A percentile compares a stretch with the other conserved stretches of the same genome.
Conservation (phyloP, 2,113 vertebrate genomes). For the Miniopterus natalensis region DNA sequence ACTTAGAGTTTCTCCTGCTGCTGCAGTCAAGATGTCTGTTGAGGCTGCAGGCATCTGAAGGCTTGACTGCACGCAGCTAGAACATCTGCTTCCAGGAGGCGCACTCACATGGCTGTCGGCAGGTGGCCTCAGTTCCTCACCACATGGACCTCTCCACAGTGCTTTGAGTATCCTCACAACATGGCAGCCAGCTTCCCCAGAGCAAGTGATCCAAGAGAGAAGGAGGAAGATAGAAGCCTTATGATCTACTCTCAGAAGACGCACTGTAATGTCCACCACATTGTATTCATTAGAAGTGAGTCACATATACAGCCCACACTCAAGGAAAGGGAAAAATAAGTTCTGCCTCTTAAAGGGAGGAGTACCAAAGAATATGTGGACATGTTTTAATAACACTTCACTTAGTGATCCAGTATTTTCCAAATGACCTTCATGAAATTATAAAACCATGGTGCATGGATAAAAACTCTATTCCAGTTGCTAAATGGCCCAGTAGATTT, state of each 20-base stretch:
- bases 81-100: not conserved
- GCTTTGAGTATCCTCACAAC: not conserved
- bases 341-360: not conserved
- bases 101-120: not conserved
- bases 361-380: not conserved
- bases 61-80: not conserved
- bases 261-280: not conserved
- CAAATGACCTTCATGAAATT: not conserved
- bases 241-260: not conserved
- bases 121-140: not conserved
- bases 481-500: not conserved
- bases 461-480: not conserved
- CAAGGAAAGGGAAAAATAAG: not conserved
- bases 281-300: not conserved
- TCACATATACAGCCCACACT: not conserved
- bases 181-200: constrained; percentile 4
- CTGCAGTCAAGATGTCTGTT: not conserved
- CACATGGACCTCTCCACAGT: not conserved
- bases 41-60: not conserved
- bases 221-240: not conserved
- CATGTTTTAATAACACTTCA: not conserved
- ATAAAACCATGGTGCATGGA: not conserved
- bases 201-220: not conserved
- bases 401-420: not conserved
- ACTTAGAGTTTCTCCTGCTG: not conserved